Base-by-base conservation (phyloP, 1,140 invertebrate genomes). In the Linepithema humile region DNA sequence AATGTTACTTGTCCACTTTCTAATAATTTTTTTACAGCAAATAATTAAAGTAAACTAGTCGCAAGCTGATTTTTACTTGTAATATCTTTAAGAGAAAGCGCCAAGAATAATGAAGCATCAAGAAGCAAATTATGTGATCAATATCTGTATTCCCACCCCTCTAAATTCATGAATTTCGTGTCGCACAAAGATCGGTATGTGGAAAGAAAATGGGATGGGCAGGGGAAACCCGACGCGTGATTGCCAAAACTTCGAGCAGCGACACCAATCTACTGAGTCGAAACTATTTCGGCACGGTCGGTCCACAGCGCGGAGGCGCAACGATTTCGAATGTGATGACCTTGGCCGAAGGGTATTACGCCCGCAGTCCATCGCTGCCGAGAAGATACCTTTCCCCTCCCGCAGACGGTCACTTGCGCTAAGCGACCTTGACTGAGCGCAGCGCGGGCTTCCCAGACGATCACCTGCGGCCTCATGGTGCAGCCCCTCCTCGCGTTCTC, bases 341-440 rank as follows among this genome's bases (percentile, higher is more conserved):
- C 85, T 88, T 88, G 82, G 17, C 82, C 85, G 60, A 26, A 87
- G 85, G 82, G 69, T 87, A 50, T 55, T 29, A 23, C 10, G 15
- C 67, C 10, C 59, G 38, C 53, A 23, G 17, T 69, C 23, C 23
- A 17, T 35, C 26, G 40, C 29, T 50, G n/a, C 43, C 35, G n/a
- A 48, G 62, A 74, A 57, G 50, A 45, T 5, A 12, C 15, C n/a
- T 43, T 20, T 60, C 53, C 60, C 65, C 60, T 65, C 70, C 20
- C 38, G 38, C 20, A n/a, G 4, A 43, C 4, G 5, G 60, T 10
- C 32, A 26, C 38, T 38, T 72, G 70, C 64, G 70, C 74, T 78
- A 57, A 75, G 62, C 77, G 82, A 88, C 86, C 86, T 88, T 88
- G 86, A 88, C 85, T 88, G 78, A 62, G 59, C 7, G 45, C 60